A percentile compares a stretch with the other conserved stretches of the same genome.
Evolutionary conservation across 2,888 invertebrate species (phyloP).

Genomic region (Drosophila mayaguana): DNA sequence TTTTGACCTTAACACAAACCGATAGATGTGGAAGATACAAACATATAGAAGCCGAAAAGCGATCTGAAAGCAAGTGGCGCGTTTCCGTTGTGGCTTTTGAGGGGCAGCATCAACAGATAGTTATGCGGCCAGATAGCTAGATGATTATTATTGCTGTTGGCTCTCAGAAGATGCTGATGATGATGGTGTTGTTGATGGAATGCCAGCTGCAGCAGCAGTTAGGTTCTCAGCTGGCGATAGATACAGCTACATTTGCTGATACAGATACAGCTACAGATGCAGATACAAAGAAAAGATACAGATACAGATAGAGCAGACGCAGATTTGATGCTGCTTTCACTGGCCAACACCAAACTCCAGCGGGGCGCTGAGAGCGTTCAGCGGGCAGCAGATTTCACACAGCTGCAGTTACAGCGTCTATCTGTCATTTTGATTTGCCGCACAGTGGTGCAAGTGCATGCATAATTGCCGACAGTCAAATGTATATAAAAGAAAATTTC

Average conservation of each 20-base stretch:
- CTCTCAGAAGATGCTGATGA: slow-evolving; percentile 35
- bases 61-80: slow-evolving; percentile 59
- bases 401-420: slow-evolving; percentile 54
- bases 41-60: slow-evolving; percentile 29
- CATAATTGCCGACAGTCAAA: slow-evolving; percentile 1
- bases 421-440: slow-evolving; percentile 74
- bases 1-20: slow-evolving; percentile 58
- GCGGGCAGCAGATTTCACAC: slow-evolving; percentile 17
- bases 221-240: slow-evolving; percentile 33
- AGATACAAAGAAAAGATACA: no score
- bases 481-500: background rate
- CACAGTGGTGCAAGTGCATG: slow-evolving; percentile 45
- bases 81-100: slow-evolving; percentile 70
- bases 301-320: slow-evolving; percentile 27
- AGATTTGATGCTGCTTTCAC: slow-evolving; percentile 68
- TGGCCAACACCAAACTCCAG: slow-evolving; percentile 40
- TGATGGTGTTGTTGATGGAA: slow-evolving; percentile 41
- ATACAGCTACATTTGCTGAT: slow-evolving; percentile 20
- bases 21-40: background rate
- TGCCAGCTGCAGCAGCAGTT: slow-evolving; percentile 32
- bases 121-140: slow-evolving; percentile 65
- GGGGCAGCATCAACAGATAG: slow-evolving; percentile 37
- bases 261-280: slow-evolving; percentile 21
- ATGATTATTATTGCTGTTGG: slow-evolving; percentile 70
- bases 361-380: slow-evolving; percentile 10